These are phyloP conservation scores for Parazoanthus darwini DNA, from an alignment of 92 coral and sea anemone genomes.

Conservation along the genomic window DNA sequence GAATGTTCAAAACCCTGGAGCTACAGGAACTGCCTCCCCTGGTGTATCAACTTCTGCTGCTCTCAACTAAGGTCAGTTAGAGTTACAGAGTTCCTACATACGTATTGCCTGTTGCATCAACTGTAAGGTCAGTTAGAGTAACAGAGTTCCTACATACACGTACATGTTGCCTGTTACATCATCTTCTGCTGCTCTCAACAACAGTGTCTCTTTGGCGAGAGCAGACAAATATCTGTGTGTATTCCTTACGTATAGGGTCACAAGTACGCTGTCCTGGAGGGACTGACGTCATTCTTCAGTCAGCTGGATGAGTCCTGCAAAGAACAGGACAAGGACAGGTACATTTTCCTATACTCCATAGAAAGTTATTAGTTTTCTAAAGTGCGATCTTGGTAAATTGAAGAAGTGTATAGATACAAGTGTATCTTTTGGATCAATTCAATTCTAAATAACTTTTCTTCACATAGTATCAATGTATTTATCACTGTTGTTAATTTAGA, in stretches of 20 bases:
- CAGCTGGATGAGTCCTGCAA: conserved; percentile 79
- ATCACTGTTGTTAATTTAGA: too few species aligned
- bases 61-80: conserved; percentile 81
- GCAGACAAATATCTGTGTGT: not conserved
- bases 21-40: conserved; percentile 96
- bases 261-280: conserved; percentile 81
- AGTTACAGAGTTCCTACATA: not conserved
- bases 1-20: conserved; percentile 85
- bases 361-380: not conserved
- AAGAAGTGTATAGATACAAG: too few species aligned
- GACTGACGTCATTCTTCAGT: conserved; percentile 80
- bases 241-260: conserved; percentile 65
- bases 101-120: too few species aligned
- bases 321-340: conserved; percentile 73
- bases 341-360: not conserved
- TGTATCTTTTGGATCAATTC: too few species aligned
- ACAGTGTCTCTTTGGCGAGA: not conserved
- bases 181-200: too few species aligned
- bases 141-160: too few species aligned
- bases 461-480: too few species aligned
- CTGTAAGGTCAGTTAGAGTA: conserved; percentile 58
- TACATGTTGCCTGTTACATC: too few species aligned
- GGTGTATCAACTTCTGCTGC: conserved; percentile 88
- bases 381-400: too few species aligned
- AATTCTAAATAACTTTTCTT: too few species aligned